Base-by-base conservation (phyloP, 1,140 invertebrate species). In the Megathymus violae region DNA sequence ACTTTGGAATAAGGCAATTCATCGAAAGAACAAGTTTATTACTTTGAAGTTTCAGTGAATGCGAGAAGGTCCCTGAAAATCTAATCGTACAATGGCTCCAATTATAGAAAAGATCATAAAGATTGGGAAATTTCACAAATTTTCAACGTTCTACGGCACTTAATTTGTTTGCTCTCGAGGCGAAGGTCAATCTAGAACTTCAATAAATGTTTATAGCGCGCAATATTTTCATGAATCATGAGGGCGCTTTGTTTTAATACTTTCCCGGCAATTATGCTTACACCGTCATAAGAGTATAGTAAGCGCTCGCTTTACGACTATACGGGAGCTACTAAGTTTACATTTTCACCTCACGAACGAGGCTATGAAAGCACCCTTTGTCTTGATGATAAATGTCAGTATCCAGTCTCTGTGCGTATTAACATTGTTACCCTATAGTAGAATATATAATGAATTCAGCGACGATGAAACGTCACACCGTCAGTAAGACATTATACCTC, bases 1-100 rank as follows among this genome's bases (percentile, higher is more conserved):
- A 85, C 76, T 85, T 85, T 70, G 69, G 71, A 76, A 79, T 79
- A 82, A 84, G 72, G 73, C 80, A 81, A 85, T 85, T 85, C 75
- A 79, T 77, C 74, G 71, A 79, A 82, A 79, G 78, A 85, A 82
- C 78, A 82, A 85, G 71, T 85, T 85, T 82, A 85, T 82, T 79
- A 79, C 78, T 85, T 75, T 77, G 74, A 77, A 84, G 72, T 82
- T 82, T 76, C 52, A 67, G 62, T 72, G 72, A 78, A 77, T 70
- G 60, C 67, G 71, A 73, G 64, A 46, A 74, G 74, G 71, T 72
- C 73, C 59, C 43, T 62, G 31, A 70, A 75, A 75, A 75, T 80
- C 71, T 54, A 74, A 56, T 65, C 59, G 71, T 67, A 78, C 76
- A 82, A 85, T 76, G 70, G 69, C 41, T 44, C 74, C 80, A 82